These are phyloP conservation scores for Volucella bombylans DNA, from an alignment of 2,888 invertebrate species.

Conservation along the genomic window DNA sequence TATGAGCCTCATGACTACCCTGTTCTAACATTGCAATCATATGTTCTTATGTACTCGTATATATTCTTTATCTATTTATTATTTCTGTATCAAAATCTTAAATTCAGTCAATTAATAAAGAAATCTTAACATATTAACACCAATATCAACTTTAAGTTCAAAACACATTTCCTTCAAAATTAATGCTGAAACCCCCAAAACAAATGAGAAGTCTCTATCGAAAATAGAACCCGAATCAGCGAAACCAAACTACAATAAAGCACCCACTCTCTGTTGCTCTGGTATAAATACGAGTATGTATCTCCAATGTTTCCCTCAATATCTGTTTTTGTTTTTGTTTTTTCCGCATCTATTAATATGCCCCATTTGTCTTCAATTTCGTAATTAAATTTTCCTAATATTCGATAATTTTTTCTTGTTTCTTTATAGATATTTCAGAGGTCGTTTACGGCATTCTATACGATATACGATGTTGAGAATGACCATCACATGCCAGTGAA, in stretches of 20 bases:
- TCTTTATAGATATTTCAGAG: slow-evolving; percentile 90
- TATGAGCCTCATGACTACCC: too few species aligned
- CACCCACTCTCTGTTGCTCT: not conserved
- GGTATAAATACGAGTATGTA: not conserved
- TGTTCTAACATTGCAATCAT: too few species aligned
- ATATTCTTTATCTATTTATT: too few species aligned
- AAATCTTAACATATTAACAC: too few species aligned
- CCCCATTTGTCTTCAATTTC: slow-evolving; percentile 41
- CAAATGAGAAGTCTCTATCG: slow-evolving; percentile 16
- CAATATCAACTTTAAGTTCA: too few species aligned
- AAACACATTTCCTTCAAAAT: not conserved
- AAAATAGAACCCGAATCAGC: not conserved
- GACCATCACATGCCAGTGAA: slow-evolving; percentile 94
- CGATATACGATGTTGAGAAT: slow-evolving; percentile 94
- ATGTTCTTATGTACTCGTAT: too few species aligned
- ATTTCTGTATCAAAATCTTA: too few species aligned
- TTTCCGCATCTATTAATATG: not conserved
- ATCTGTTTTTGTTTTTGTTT: not conserved
- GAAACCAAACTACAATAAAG: not conserved
- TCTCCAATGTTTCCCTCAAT: not conserved
- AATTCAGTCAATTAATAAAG: too few species aligned
- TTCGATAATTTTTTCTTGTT: slow-evolving; percentile 58
- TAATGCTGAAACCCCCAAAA: not conserved
- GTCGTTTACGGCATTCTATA: slow-evolving; percentile 94
- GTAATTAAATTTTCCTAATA: slow-evolving; percentile 30